These are phyloP conservation scores for Pao palembangensis DNA, from an alignment of 2,113 vertebrate species.

Conservation along the genomic window DNA sequence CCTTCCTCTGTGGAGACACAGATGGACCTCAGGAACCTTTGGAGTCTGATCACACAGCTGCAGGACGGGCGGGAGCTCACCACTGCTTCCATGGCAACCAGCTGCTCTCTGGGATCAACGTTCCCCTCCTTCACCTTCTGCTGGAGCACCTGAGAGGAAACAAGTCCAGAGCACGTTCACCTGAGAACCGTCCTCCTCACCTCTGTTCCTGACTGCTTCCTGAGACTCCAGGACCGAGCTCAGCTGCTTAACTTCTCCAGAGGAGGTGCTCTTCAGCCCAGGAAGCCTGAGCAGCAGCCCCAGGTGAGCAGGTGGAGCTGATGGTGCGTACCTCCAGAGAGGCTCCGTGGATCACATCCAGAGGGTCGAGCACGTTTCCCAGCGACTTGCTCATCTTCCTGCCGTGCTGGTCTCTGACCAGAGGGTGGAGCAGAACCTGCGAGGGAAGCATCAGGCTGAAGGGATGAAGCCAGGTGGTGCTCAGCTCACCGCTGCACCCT, in stretches of 20 bases:
- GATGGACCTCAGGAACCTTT: background rate
- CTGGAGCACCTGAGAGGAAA: conserved; percentile 68
- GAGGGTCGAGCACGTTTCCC: conserved; percentile 87
- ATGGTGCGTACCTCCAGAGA: conserved; percentile 78
- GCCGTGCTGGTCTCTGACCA: conserved; percentile 87
- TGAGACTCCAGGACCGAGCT: too few species aligned
- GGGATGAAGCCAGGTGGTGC: too few species aligned
- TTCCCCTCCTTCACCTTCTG: conserved; percentile 82
- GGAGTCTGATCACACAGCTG: background rate
- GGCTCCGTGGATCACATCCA: conserved; percentile 83
- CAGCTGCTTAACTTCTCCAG: too few species aligned
- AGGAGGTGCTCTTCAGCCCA: too few species aligned
- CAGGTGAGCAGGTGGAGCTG: background rate
- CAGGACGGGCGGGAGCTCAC: conserved; percentile 56
- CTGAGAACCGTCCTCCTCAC: too few species aligned
- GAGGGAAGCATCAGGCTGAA: background rate
- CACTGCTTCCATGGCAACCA: conserved; percentile 84
- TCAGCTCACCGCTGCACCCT: too few species aligned
- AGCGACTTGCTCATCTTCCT: conserved; percentile 94
- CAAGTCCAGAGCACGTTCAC: too few species aligned
- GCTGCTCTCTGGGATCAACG: conserved; percentile 79
- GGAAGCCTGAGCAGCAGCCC: too few species aligned
- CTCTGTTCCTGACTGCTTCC: too few species aligned
- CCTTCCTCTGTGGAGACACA: conserved; percentile 74
- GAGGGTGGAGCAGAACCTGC: conserved; percentile 86